Conservation (phyloP, 2,113 vertebrate genomes). For the Sturnus vulgaris region DNA sequence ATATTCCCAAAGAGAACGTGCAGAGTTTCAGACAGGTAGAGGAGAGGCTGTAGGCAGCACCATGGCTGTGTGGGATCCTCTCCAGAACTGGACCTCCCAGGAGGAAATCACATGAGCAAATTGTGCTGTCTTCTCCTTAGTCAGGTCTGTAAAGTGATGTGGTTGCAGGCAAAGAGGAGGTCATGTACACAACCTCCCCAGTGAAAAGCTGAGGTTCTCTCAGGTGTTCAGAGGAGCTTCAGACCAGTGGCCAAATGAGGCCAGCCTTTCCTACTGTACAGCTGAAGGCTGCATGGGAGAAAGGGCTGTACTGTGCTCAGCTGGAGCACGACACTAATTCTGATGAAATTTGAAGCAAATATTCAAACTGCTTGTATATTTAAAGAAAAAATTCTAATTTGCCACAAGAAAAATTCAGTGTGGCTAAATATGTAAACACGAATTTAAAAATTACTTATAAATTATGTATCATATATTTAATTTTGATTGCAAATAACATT, state of each 20-base stretch:
- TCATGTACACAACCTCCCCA: not conserved
- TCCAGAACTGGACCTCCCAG: not conserved
- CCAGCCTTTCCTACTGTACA: not conserved
- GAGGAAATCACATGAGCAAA: not conserved
- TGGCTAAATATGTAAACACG: not conserved
- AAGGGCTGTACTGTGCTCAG: not conserved
- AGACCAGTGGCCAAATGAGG: not conserved
- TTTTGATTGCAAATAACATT: not conserved
- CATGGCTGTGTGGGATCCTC: not conserved
- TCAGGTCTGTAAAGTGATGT: not conserved
- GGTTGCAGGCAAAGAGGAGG: not conserved
- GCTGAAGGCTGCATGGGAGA: not conserved
- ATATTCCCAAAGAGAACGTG: not conserved
- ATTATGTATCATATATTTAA: not conserved
- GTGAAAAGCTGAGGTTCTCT: not conserved
- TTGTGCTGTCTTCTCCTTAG: not conserved
- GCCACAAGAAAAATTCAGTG: accelerated
- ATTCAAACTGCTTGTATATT: not conserved
- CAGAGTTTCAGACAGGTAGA: not conserved
- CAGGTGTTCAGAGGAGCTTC: not conserved
- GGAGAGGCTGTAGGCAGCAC: not conserved
- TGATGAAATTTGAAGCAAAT: not conserved
- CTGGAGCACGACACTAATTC: not conserved
- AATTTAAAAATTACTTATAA: not conserved
- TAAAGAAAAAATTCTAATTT: not conserved